phyloP scores from a whole-genome alignment of 2,888 invertebrate species.

The Phalera bucephala region DNA sequence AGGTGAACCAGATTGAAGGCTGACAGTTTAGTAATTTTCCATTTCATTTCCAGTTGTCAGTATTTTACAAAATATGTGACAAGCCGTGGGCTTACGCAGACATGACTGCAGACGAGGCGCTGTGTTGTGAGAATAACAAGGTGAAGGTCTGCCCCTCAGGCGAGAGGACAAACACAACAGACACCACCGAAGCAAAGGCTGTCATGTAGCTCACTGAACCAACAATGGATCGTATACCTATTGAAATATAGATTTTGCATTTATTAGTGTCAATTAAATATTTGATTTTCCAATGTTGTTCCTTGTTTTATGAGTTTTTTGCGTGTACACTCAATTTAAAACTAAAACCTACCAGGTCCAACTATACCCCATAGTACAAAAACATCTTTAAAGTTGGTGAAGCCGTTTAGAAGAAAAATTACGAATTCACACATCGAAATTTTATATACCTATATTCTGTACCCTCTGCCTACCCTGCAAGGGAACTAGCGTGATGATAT shows the following conservation, averaged over 20 bases:
- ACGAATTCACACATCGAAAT: too few relatives aligned
- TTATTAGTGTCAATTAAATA: conserved; percentile 6
- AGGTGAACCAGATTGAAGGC: too few relatives aligned
- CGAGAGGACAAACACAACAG: conserved; percentile 35
- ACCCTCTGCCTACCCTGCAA: background rate
- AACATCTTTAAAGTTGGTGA: too few relatives aligned
- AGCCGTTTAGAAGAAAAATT: too few relatives aligned
- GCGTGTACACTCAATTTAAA: too few relatives aligned
- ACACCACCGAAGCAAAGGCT: conserved; percentile 24
- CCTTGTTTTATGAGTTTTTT: too few relatives aligned
- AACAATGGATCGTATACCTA: too few relatives aligned
- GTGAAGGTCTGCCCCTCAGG: conserved; percentile 53
- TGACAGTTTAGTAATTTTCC: too few relatives aligned
- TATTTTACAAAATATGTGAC: conserved; percentile 73
- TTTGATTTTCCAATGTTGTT: background rate
- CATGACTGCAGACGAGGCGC: conserved; percentile 65
- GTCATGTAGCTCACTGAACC: conserved; percentile 25
- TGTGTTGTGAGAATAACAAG: conserved; percentile 73
- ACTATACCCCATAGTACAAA: too few relatives aligned
- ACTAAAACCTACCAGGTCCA: too few relatives aligned
- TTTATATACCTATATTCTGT: too few relatives aligned
- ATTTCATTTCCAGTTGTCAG: conserved; percentile 65
- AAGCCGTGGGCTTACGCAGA: conserved; percentile 73
- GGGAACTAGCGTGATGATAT: too few relatives aligned
- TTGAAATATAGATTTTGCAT: background rate